Evolutionary conservation across 2,888 invertebrate species (phyloP), one percentile per base, ranked within the genome.

Genomic region (Drosophila setosimentum): DNA sequence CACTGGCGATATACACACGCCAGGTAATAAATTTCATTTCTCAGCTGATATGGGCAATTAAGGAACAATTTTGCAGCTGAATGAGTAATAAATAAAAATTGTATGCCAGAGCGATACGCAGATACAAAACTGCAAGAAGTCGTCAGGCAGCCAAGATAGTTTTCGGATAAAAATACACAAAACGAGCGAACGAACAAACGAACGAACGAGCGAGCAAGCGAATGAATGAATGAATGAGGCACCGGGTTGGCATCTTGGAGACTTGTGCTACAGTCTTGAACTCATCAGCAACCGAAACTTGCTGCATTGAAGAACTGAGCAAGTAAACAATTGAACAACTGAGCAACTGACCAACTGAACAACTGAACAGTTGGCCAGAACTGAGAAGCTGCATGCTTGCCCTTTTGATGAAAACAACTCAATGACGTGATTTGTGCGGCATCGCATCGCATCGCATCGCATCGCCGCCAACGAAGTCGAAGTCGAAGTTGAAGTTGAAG

Each of bases 1-100:
- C 76, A 86, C 73, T 89, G 90, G 90, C 90, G 83, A 91, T 90
- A 90, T 86, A 86, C 91, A 86, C 85, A 86, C 85, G 91, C 89
- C 92, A 91, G 92, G 91, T 91, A 91, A 91, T 91, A 91, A 91
- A 91, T 91, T 92, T 90, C 90, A 90, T 92, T 91, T 90, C 91
- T 91, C 87, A 87, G 82, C 91, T 92, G 92, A 92, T 91, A 91
- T 90, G 91, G 92, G 89, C 92, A 91, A 91, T 91, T 92, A 91
- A 91, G 92, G 91, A 92, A 91, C 91, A 92, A 91, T 91, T 91
- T 91, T 91, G 91, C 92, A 91, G 91, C 85, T 92, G 91, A 92
- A 91, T 91, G 92, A 91, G 91, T 91, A 92, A 91, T 92, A 91
- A 91, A 92, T 92, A 91, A 91, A 86, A 86, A 86, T 86, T 86